A percentile compares a stretch with the other conserved stretches of the same genome.
These are phyloP conservation scores for Butastur rufipennis DNA, from an alignment of 2,113 vertebrate species.

Conservation along the genomic window DNA sequence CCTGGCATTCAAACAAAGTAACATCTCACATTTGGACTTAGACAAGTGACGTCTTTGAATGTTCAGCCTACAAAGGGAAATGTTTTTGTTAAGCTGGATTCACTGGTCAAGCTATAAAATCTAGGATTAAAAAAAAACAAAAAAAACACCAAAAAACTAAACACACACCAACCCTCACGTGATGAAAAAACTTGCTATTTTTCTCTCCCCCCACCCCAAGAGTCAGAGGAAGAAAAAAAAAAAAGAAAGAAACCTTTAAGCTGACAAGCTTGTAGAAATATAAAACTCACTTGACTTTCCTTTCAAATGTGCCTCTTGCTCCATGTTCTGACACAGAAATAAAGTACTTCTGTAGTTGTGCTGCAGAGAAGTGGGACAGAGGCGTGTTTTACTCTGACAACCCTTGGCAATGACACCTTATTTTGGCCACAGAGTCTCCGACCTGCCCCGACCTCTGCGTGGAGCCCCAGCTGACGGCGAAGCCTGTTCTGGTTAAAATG, in stretches of 20 bases:
- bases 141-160: not conserved
- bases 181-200: not conserved
- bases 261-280: conserved; percentile 13
- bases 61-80: conserved; percentile 44
- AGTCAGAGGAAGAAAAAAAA: not conserved
- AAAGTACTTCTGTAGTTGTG: not conserved
- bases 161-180: not conserved
- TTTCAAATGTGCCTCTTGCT: not conserved
- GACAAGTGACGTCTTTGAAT: conserved; percentile 30
- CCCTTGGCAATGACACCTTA: not conserved
- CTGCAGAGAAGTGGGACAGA: not conserved
- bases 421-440: not conserved
- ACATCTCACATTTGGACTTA: conserved; percentile 45
- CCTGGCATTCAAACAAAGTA: conserved; percentile 44
- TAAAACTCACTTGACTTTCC: not conserved
- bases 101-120: conserved; percentile 49
- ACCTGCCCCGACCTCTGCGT: not conserved
- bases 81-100: conserved; percentile 54
- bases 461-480: not conserved
- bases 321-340: not conserved
- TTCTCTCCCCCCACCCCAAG: not conserved
- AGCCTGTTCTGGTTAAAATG: not conserved
- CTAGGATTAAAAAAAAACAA: not conserved
- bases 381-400: not conserved
- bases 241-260: not conserved